Evolutionary conservation across 1,140 invertebrate species (phyloP).

Genomic region (Coenobita brevimanus): DNA sequence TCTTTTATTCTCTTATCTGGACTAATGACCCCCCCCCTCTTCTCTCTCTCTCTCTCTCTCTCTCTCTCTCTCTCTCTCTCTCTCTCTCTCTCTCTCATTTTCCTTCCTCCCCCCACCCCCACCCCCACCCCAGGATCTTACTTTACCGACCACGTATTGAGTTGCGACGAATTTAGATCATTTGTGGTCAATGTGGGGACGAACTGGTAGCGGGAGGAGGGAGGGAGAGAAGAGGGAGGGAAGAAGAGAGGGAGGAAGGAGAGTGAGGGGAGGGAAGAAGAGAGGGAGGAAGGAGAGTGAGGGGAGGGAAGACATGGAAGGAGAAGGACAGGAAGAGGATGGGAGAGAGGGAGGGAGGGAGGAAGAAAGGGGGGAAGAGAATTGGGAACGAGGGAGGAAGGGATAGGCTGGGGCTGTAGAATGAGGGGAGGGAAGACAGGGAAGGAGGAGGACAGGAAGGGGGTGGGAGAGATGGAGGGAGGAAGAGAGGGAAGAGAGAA

Average conservation of each 20-base stretch:
- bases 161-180: neutral
- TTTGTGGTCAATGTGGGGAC: too few relatives aligned
- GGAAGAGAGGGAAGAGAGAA: neutral
- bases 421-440: too few relatives aligned
- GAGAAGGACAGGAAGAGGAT: neutral
- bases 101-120: neutral
- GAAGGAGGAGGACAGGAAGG: too few relatives aligned
- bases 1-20: neutral
- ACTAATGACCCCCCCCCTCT: neutral
- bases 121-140: neutral
- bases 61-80: conserved; percentile 22
- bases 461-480: neutral
- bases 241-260: neutral
- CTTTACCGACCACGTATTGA: neutral
- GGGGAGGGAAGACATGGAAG: neutral
- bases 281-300: neutral
- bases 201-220: too few relatives aligned
- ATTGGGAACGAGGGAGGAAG: neutral
- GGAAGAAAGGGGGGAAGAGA: neutral
- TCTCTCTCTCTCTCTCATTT: conserved; percentile 2
- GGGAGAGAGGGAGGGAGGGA: neutral
- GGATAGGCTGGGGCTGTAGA: too few relatives aligned
- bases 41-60: too few relatives aligned
- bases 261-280: neutral
- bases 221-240: neutral